phyloP scores from a whole-genome alignment of 2,113 vertebrate genomes.

The Salvelinus namaycush region DNA sequence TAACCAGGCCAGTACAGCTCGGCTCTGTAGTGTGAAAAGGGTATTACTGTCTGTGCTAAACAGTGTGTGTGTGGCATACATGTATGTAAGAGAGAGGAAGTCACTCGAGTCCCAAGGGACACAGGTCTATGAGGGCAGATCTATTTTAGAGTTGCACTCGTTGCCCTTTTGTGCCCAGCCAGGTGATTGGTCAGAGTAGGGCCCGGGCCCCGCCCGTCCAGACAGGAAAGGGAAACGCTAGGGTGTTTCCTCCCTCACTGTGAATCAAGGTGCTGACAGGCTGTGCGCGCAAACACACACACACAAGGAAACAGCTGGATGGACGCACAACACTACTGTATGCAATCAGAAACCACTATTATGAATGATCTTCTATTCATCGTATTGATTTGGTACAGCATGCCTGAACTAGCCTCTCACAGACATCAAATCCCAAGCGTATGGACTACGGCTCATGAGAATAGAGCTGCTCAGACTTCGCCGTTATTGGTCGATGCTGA shows the following conservation, averaged over 20 bases:
- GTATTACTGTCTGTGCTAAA: conserved; percentile 14
- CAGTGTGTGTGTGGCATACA: conserved; percentile 22
- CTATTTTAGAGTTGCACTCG: conserved; percentile 38
- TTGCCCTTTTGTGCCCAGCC: conserved; percentile 29
- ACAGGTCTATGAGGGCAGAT: neutral
- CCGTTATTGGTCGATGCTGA: neutral
- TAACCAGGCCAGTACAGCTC: too few relatives aligned
- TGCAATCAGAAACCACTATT: neutral
- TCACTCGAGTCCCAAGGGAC: neutral
- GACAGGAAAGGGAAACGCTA: conserved; percentile 69
- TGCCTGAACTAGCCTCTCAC: too few relatives aligned
- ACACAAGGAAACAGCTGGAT: conserved; percentile 21
- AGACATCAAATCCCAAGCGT: too few relatives aligned
- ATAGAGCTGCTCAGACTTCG: too few relatives aligned
- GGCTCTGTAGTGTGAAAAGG: too few relatives aligned
- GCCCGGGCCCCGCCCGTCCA: conserved; percentile 24
- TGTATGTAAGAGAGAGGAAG: conserved; percentile 39
- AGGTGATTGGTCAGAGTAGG: conserved; percentile 39
- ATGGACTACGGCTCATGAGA: too few relatives aligned
- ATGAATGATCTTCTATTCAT: neutral
- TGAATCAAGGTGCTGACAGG: conserved; percentile 34
- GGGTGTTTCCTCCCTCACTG: conserved; percentile 57
- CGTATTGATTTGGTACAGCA: neutral
- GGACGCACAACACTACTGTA: neutral
- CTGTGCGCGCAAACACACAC: neutral